Conservation (phyloP, 1,140 invertebrate species). For the Drosophila sproati region DNA sequence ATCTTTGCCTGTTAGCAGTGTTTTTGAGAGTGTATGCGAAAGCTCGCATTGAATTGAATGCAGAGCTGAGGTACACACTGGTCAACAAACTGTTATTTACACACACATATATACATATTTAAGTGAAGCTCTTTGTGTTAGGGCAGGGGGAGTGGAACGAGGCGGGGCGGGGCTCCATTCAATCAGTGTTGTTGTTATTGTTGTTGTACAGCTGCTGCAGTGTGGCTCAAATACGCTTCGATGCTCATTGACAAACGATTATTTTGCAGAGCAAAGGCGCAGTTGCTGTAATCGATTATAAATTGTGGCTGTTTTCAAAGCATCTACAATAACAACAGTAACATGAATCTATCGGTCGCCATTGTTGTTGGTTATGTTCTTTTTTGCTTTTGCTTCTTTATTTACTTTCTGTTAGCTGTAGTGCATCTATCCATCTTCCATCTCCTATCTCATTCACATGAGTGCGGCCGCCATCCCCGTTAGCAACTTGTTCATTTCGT, state of each 20-base stretch:
- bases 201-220: slow-evolving; percentile 13
- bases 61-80: background rate
- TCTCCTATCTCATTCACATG: slow-evolving; percentile 15
- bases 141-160: background rate
- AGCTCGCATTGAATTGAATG: background rate
- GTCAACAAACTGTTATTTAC: slow-evolving; percentile 1
- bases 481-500: slow-evolving; percentile 40
- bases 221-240: slow-evolving; percentile 22
- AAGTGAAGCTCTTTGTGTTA: slow-evolving; percentile 3
- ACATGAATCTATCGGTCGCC: slow-evolving; percentile 16
- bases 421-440: slow-evolving; percentile 11
- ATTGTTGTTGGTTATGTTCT: slow-evolving; percentile 39
- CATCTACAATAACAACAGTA: slow-evolving; percentile 3
- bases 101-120: background rate
- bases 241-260: slow-evolving; percentile 42
- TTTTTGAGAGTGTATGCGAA: background rate
- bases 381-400: slow-evolving; percentile 23
- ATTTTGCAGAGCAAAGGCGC: slow-evolving; percentile 17
- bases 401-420: slow-evolving; percentile 20
- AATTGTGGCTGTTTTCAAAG: slow-evolving; percentile 18
- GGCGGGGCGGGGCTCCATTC: slow-evolving; percentile 10
- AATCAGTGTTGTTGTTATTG: background rate
- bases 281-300: slow-evolving; percentile 31
- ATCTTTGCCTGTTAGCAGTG: background rate
- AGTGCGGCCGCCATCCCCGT: slow-evolving; percentile 21